Base-by-base conservation (phyloP, 2,113 vertebrate genomes). In the Ondatra zibethicus region DNA sequence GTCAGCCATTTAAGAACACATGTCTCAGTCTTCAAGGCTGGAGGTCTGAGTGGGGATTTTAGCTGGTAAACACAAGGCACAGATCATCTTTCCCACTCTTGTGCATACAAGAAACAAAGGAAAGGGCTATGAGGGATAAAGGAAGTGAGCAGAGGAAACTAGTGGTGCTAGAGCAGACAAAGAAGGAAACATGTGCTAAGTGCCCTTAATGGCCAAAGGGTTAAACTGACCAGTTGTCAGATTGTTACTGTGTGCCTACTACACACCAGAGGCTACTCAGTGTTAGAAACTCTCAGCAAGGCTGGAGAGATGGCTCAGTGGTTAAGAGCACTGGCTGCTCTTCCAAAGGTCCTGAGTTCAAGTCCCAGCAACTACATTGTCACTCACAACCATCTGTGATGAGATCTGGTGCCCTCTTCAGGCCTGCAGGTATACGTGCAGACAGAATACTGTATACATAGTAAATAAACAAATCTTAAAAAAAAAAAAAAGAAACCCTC, bases 1-100 rank as follows among this genome's bases (percentile, higher is more conserved):
- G 47, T 52, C 95, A 92, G 61, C 65, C 75, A 96, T 68, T 91
- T 66, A 89, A 93, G 70, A 93, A 95, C 76, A 61, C 82, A 85
- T 33, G 12, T 75, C 39, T 77, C 39, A 91, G 58, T 84, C 36
- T 77, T 87, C 88, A 1, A 77, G 4, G 31, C 23, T 89, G 17
- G n/a, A 81, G 81, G 29, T 95, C 55, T 87, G 47, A 94, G 68
- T 63, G 61, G 52, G 31, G 45, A 80, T 68, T 93, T 84, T 92
- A 94, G 16, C 66, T 94, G 93, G 70, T 8, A 80, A 93, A 80
- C 61, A 85, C 77, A 95, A 89, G 47, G 50, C 86, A 75, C 4
- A 63, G 55, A 55, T 12, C 61, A 52, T 66, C 4, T 19, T 70
- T 88, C 19, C 78, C 12, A 33, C 68, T 27, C 45, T 68, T 11